Evolutionary conservation across 1,140 invertebrate genomes (phyloP).

Genomic region (Drosophila novamexicana): DNA sequence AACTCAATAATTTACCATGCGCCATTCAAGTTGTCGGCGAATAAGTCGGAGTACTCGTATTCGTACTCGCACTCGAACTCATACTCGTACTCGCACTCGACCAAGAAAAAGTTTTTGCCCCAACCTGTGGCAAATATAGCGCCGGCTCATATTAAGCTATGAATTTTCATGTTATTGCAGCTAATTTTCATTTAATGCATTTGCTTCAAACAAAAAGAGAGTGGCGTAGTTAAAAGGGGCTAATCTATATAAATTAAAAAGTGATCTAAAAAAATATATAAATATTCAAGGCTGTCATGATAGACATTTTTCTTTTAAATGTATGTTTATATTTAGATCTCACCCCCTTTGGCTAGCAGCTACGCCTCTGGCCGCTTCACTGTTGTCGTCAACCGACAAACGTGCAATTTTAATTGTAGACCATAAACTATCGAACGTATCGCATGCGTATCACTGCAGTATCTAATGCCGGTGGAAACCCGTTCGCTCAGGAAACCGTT

Average conservation of each 20-base stretch:
- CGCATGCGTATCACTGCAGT: conserved; percentile 65
- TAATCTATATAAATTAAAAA: too few relatives aligned
- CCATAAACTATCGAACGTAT: conserved; percentile 72
- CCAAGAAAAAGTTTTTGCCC: conserved; percentile 59
- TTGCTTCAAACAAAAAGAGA: conserved; percentile 23
- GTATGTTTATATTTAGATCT: not conserved
- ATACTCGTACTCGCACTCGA: not conserved
- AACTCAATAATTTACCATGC: conserved; percentile 54
- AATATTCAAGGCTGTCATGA: too few relatives aligned
- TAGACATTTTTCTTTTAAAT: not conserved
- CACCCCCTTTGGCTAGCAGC: not conserved
- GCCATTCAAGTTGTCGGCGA: conserved; percentile 24
- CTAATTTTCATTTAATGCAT: conserved; percentile 73
- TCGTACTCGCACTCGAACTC: conserved; percentile 6
- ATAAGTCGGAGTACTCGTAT: conserved; percentile 18
- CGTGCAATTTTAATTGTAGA: conserved; percentile 71
- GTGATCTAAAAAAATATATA: too few relatives aligned
- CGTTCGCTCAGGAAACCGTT: conserved; percentile 70
- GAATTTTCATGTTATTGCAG: conserved; percentile 80
- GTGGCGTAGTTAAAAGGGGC: conserved; percentile 2
- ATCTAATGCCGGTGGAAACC: conserved; percentile 70
- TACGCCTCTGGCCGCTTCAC: conserved; percentile 4
- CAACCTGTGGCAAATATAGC: conserved; percentile 32
- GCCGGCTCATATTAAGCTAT: conserved; percentile 70
- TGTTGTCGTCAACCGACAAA: conserved; percentile 30